A percentile compares a stretch with the other conserved stretches of the same genome.
Evolutionary conservation across 1,140 invertebrate species (phyloP).

Genomic region (Leucophenga varia): DNA sequence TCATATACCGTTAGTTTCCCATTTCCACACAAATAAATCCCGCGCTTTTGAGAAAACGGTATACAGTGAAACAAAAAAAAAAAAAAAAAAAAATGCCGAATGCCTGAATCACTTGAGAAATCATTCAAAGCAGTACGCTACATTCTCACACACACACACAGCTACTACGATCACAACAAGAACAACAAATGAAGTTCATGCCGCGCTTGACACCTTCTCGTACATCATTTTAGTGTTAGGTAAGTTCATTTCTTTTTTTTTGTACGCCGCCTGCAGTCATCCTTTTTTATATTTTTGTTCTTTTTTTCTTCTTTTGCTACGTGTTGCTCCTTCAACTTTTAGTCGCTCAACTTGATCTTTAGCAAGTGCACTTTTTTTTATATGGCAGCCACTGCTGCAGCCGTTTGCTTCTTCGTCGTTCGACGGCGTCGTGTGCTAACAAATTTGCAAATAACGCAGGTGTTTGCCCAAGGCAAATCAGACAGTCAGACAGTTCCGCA

Average conservation of each 20-base stretch:
- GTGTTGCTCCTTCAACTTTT: too few relatives aligned
- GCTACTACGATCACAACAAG: too few relatives aligned
- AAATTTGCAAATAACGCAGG: slow-evolving; percentile 37
- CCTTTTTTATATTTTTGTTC: slow-evolving; percentile 6
- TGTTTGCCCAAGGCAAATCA: slow-evolving; percentile 30
- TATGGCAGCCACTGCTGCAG: too few relatives aligned
- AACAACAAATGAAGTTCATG: too few relatives aligned
- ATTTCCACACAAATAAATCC: slow-evolving; percentile 54
- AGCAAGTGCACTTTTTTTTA: too few relatives aligned
- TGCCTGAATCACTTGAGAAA: slow-evolving; percentile 1
- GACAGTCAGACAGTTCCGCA: too few relatives aligned
- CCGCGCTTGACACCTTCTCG: background rate
- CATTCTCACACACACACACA: too few relatives aligned
- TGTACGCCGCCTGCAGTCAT: slow-evolving; percentile 31
- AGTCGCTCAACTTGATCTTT: too few relatives aligned
- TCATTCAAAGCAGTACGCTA: slow-evolving; percentile 2
- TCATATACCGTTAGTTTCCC: slow-evolving; percentile 55
- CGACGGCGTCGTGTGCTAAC: slow-evolving; percentile 13
- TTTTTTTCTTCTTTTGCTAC: too few relatives aligned
- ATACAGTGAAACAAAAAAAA: too few relatives aligned
- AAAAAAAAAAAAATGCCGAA: too few relatives aligned
- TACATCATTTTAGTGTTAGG: background rate
- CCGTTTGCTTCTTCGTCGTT: background rate
- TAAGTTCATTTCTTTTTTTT: slow-evolving; percentile 24
- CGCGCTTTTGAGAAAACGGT: too few relatives aligned